These are phyloP conservation scores for Taxidea taxus DNA, from an alignment of 2,113 vertebrate genomes.

Conservation along the genomic window DNA sequence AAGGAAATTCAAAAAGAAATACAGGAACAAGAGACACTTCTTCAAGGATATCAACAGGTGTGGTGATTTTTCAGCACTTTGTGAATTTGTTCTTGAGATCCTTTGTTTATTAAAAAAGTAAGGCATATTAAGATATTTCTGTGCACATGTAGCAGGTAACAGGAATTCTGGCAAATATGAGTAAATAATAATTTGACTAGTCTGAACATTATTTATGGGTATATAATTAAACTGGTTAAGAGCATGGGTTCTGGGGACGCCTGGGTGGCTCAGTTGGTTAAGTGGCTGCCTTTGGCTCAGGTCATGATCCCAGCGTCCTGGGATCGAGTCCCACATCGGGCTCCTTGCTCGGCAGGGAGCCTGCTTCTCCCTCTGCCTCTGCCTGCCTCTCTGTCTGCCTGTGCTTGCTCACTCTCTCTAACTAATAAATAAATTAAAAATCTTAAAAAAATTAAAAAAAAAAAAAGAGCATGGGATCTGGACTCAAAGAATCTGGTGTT, in stretches of 20 bases:
- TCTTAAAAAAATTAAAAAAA: too few relatives aligned
- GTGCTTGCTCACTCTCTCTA: too few relatives aligned
- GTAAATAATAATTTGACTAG: neutral
- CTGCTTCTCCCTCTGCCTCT: too few relatives aligned
- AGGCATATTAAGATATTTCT: conserved; percentile 8
- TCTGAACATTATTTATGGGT: neutral
- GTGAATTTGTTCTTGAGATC: neutral
- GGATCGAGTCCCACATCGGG: too few relatives aligned
- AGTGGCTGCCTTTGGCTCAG: too few relatives aligned
- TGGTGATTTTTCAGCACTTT: neutral
- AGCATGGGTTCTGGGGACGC: neutral
- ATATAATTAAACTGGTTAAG: neutral
- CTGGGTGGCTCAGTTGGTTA: too few relatives aligned
- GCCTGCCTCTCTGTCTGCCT: too few relatives aligned
- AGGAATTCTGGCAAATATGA: neutral
- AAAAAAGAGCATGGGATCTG: neutral
- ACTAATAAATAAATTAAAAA: too few relatives aligned
- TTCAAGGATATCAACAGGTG: conserved; percentile 96
- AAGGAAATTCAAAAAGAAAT: conserved; percentile 90
- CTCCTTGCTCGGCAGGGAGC: too few relatives aligned
- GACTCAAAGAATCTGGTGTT: neutral
- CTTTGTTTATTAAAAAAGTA: neutral
- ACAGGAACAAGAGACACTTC: conserved; percentile 91
- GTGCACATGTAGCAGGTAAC: neutral
- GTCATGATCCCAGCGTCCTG: too few relatives aligned